These are phyloP conservation scores for Oenanthe melanoleuca DNA, from an alignment of 2,113 vertebrate species.

Conservation along the genomic window DNA sequence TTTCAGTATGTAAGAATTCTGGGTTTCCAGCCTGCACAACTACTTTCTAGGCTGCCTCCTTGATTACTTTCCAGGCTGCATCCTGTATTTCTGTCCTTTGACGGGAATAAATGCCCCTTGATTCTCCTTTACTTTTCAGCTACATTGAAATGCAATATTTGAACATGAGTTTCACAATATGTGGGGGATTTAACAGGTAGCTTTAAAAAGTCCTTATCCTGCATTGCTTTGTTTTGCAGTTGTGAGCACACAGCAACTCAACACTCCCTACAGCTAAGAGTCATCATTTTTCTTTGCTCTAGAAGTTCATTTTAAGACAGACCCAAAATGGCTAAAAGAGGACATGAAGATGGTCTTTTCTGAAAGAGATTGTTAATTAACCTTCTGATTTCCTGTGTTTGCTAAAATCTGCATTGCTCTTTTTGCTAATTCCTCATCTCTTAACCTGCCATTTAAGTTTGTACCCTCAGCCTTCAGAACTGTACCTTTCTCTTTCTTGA, in stretches of 20 bases:
- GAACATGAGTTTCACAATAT: background rate
- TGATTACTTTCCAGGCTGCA: background rate
- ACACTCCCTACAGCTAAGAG: background rate
- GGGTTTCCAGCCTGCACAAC: background rate
- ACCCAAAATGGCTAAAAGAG: background rate
- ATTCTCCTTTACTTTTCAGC: background rate
- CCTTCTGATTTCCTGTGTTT: background rate
- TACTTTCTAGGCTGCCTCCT: too few relatives aligned
- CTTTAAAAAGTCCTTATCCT: background rate
- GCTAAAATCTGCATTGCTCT: background rate
- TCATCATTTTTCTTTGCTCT: background rate
- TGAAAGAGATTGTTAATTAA: slow-evolving; percentile 29
- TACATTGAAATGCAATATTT: background rate
- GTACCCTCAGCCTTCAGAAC: background rate
- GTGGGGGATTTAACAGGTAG: background rate
- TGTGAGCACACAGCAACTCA: background rate
- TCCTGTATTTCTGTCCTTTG: background rate
- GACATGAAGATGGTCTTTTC: background rate
- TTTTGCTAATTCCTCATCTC: background rate
- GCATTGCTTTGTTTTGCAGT: background rate
- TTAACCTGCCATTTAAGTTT: background rate
- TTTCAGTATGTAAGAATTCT: background rate
- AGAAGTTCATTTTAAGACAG: slow-evolving; percentile 1
- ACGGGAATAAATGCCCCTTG: background rate
- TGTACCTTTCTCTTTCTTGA: background rate